Evolutionary conservation across 2,888 invertebrate species (phyloP), one percentile per base, ranked within the genome.

Genomic region (Eumacrocentrus americanus): DNA sequence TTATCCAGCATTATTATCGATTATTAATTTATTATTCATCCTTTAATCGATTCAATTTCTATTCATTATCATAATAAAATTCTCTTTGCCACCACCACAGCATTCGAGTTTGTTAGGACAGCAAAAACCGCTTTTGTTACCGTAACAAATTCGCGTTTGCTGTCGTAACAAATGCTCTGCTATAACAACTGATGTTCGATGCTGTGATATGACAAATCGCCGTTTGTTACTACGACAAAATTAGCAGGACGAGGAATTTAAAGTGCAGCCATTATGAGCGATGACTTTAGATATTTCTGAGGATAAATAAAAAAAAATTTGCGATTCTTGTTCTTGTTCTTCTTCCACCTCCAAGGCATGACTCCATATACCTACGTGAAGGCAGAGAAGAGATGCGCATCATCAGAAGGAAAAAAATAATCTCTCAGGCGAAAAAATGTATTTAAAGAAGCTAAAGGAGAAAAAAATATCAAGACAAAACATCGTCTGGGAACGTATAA

Each of bases 401-500:
- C 51, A 61, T 59, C 59, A 34, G 44, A 37, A 35, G 20, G 51
- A 34, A 54, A 35, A 38, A 40, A 54, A 59, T 37, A 64, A 55
- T 46, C 18, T 35, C 51, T 23, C 20, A 18, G 40, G 56, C 35
- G 46, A 18, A 62, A 65, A 61, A 58, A 44, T 20, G 25, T 35
- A 51, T 54, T 7, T 7, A 12, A 9, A 54, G 23, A 60, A 58
- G 48, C n/a, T 60, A 61, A 53, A 40, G 53, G 48, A 46, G 47
- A 58, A 50, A 65, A 63, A 65, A 63, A 64, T 59, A 54, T 46
- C 12, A 44, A 63, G 63, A 62, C 60, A 58, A 62, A 67, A 66
- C 62, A 67, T 63, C 63, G 62, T 70, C 69, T 68, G 66, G 62
- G 14, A 12, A 12, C 4, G 38, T 5, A 16, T 11, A 12, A 42